Base-by-base conservation (phyloP, 30 jellyfish, hydroid and myxozoan species). In the Aurelia sp. region DNA sequence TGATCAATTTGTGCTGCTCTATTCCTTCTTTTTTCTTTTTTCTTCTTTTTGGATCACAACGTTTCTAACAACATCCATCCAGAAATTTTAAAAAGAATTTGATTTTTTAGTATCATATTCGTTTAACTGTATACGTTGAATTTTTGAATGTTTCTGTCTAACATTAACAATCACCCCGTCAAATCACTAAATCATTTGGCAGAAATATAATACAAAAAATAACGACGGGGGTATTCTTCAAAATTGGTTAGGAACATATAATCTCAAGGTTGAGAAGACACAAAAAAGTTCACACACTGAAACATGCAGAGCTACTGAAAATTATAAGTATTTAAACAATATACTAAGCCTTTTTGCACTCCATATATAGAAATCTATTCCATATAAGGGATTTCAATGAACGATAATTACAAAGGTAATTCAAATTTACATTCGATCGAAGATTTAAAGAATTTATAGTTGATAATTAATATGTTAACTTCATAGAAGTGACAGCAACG, bases 291-390 rank as follows among this genome's bases (percentile, higher is more conserved):
- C 88, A 73, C 93, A 78, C 65, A 84, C 73, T 84, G 78, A 61
- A 84, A 84, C 93, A 73, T 58, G 93, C 57, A 48, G 82, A 73
- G 85, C 82, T 72, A 72, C 82, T 72, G 88, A 70, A 72, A 81
- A 67, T 67, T 35, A 81, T 67, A 27, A 64, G 80, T 44, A 47
- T 84, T 84, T 72, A 71, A 71, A 82, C 72, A 82, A 71, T 59
- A 47, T 53, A 66, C 93, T 72, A 77, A 84, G 93, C 93, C 93
- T 70, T 70, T 84, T 84, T 74, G 82, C 44, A 84, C 88, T n/a
- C 81, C 30, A 50, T 65, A 68, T 67, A 83, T 67, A 70, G 86
- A 83, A 68, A 63, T 68, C 48, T 63, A 40, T 69, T 69, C 44
- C 21, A 33, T 18, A 69, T 20, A 69, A 33, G 44, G 60, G 62